phyloP scores from a whole-genome alignment of 1,140 invertebrate genomes.

The Paraescarpia echinospica region DNA sequence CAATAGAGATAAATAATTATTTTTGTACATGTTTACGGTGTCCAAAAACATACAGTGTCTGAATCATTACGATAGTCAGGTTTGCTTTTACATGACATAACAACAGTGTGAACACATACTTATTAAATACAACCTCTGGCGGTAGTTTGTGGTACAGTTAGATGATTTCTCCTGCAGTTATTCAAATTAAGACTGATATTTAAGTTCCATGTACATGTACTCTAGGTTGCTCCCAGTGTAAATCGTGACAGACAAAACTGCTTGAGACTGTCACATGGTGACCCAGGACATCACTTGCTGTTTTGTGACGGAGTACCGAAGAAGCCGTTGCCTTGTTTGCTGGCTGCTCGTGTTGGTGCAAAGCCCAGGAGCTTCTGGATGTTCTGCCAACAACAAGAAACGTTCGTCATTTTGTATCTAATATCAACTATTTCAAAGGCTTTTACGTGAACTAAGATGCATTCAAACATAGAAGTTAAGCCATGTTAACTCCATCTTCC shows the following conservation, averaged over 20 bases:
- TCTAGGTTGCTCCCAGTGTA: background rate
- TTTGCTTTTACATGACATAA: background rate
- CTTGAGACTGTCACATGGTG: background rate
- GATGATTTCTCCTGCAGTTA: background rate
- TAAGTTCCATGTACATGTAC: background rate
- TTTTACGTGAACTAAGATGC: background rate
- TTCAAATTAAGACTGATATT: background rate
- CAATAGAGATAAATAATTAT: too few species aligned
- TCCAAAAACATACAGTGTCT: too few species aligned
- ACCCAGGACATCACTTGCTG: constrained; percentile 18
- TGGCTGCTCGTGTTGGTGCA: constrained; percentile 92
- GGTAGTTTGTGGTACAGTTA: background rate
- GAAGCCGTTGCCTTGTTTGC: constrained; percentile 87
- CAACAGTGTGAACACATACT: background rate
- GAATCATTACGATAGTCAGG: too few species aligned
- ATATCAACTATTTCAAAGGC: background rate
- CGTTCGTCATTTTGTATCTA: constrained; percentile 30
- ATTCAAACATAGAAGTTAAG: too few species aligned
- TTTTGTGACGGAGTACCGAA: constrained; percentile 68
- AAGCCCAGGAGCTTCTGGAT: constrained; percentile 97
- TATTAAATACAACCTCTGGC: background rate
- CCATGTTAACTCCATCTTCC: too few species aligned
- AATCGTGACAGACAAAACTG: background rate
- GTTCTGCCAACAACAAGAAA: constrained; percentile 72
- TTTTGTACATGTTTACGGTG: too few species aligned